phyloP scores from a whole-genome alignment of 2,888 invertebrate species.

The Deilephila elpenor region DNA sequence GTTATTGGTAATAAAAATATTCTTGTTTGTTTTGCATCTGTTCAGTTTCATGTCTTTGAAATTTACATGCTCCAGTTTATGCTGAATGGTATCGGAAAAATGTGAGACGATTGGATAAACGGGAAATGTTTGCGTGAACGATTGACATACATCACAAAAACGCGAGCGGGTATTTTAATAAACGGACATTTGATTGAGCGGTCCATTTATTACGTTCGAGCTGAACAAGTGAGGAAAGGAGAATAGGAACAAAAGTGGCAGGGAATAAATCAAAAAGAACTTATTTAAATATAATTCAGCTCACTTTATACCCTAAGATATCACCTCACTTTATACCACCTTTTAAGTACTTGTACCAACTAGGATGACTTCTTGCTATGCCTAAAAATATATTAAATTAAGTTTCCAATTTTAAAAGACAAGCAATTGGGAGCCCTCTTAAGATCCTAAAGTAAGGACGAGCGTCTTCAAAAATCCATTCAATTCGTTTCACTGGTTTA shows the following conservation, averaged over 20 bases:
- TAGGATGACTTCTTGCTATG: too few relatives aligned
- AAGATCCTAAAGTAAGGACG: constrained; percentile 35
- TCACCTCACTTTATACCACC: too few relatives aligned
- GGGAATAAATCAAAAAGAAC: too few relatives aligned
- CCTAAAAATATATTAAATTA: too few relatives aligned
- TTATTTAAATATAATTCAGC: too few relatives aligned
- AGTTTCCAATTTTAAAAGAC: not conserved
- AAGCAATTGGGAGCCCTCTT: not conserved
- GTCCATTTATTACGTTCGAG: not conserved
- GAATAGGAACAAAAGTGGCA: not conserved
- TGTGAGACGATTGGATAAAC: not conserved
- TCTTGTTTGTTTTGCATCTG: constrained; percentile 5
- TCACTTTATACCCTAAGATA: too few relatives aligned
- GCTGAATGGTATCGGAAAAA: not conserved
- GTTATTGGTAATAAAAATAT: constrained; percentile 21
- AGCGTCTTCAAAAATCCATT: constrained; percentile 43
- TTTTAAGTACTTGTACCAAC: too few relatives aligned
- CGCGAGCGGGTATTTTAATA: not conserved
- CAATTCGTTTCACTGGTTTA: constrained; percentile 44
- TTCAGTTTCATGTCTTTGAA: constrained; percentile 3
- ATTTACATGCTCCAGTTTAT: constrained; percentile 18
- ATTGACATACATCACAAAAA: not conserved
- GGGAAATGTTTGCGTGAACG: not conserved
- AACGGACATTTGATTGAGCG: not conserved
- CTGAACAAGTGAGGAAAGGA: not conserved